Evolutionary conservation across 2,797 vertebrate species (phyloP), one percentile per base, ranked within the genome.

Genomic region (Tinamus major): DNA sequence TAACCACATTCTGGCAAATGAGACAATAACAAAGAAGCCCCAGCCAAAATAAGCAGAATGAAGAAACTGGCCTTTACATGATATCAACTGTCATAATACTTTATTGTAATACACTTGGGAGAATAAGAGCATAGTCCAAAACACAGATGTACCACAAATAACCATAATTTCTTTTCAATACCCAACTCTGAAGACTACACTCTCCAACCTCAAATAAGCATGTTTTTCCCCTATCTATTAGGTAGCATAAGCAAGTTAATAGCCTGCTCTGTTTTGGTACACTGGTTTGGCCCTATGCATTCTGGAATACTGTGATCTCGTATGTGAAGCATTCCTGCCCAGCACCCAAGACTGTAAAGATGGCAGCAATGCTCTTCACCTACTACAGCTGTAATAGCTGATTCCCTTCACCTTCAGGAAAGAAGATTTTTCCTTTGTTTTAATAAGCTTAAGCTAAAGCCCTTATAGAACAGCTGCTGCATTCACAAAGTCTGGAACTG

Each of bases 391-490:
- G 65, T 48, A 87, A 49, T 8, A 85, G 55, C 61, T 90, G 65
- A 76, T 92, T 93, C 85, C 3, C 1, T 51, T 93, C 92, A 94
- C 92, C 94, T 92, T 76, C 92, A 3, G 39, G 76, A 95, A 94
- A 93, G 95, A 80, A 89, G 94, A 92, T 95, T 93, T 94, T 92
- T 41, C 53, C 79, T 80, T 79, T 91, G 55, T 80, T 95, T 93
- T 93, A 95, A 95, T 91, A 85, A 89, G 94, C 93, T 95, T 95
- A 96, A 87, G 90, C 70, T 93, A 96, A 95, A 94, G 79, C 55
- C 85, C 69, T 90, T 91, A 85, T 23, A 94, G 92, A 89, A 84
- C 93, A 96, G 87, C 91, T 96, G 96, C 70, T 89, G 63, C 85
- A 51, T 70, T 70, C 59, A 91, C 46, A 64, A 84, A 61, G 93